Conservation (phyloP, 2,888 invertebrate species). For the Dicyrtomina minuta region DNA sequence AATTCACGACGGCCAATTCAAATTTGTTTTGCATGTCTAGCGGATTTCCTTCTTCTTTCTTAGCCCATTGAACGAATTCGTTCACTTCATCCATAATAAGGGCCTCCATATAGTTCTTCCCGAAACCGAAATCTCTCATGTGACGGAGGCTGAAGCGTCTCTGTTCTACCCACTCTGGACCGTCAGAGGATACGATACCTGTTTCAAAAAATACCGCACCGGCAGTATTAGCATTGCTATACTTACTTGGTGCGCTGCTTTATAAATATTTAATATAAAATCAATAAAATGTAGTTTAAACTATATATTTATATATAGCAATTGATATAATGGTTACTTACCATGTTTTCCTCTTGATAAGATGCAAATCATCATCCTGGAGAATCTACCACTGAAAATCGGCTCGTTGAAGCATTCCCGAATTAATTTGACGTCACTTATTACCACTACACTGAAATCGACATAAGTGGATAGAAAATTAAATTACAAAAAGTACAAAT, state of each 20-base stretch:
- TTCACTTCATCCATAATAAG: no score
- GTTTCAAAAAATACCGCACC: no score
- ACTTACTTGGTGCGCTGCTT: neutral
- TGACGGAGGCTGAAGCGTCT: conserved; percentile 38
- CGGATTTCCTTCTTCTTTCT: conserved; percentile 19
- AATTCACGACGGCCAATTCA: conserved; percentile 39
- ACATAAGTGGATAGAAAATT: no score
- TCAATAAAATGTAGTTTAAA: neutral
- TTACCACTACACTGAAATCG: conserved; percentile 1
- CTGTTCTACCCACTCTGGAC: conserved; percentile 43
- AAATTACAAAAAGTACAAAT: neutral
- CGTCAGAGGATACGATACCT: neutral
- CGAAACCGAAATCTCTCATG: conserved; percentile 44
- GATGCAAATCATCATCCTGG: conserved; percentile 14
- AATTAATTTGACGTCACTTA: neutral
- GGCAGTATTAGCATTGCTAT: no score
- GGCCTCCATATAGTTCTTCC: conserved; percentile 45
- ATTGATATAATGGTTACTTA: neutral
- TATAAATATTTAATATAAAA: neutral
- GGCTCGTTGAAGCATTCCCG: conserved; percentile 17
- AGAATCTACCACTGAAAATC: conserved; percentile 10
- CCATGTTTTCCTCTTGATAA: conserved; percentile 14
- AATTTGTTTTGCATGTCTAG: conserved; percentile 32
- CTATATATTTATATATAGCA: no score
- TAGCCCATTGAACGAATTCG: neutral